phyloP scores from a whole-genome alignment of 2,888 invertebrate genomes.

The Pandemis cinnamomeana region DNA sequence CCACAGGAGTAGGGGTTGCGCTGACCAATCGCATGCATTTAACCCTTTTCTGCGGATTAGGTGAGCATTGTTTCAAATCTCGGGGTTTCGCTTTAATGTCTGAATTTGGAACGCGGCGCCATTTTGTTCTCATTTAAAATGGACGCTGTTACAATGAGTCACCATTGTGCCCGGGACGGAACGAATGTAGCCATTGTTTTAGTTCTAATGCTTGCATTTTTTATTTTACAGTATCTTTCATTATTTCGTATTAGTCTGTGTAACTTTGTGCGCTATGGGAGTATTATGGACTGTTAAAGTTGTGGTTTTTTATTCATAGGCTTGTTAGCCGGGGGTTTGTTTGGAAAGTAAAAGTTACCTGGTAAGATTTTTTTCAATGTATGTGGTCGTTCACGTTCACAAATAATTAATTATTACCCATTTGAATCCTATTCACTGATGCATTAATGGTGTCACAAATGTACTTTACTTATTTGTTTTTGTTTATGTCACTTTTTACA shows the following conservation, averaged over 20 bases:
- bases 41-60: conserved; percentile 79
- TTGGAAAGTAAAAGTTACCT: background rate
- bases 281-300: background rate
- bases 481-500: no score
- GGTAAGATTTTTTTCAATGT: background rate
- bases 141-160: conserved; percentile 79
- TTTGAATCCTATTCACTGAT: no score
- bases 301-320: background rate
- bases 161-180: conserved; percentile 71
- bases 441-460: no score
- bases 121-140: conserved; percentile 83
- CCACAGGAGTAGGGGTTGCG: conserved; percentile 59
- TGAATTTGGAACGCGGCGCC: conserved; percentile 74
- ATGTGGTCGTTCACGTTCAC: no score
- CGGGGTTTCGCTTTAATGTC: conserved; percentile 62
- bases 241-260: conserved; percentile 22
- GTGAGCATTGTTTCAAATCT: conserved; percentile 79
- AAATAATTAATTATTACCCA: no score
- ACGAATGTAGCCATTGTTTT: conserved; percentile 77
- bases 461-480: no score
- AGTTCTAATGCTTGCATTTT: conserved; percentile 72
- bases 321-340: background rate
- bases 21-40: conserved; percentile 83
- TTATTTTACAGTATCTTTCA: conserved; percentile 35
- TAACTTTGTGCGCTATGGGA: conserved; percentile 13